Conservation (phyloP, 1,140 invertebrate species). For the Lepidotrigona ventralis region DNA sequence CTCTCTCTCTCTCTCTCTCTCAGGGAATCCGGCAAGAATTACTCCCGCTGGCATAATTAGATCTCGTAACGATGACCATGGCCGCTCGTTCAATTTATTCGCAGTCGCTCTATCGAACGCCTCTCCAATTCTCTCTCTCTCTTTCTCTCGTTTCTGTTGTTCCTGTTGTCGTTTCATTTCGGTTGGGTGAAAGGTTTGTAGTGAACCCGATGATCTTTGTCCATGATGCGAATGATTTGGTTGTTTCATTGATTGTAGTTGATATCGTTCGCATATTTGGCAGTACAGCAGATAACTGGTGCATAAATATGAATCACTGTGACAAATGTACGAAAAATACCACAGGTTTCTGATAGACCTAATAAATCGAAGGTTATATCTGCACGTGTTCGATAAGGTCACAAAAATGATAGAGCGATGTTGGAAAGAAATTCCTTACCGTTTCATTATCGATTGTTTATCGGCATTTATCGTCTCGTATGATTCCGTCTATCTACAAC, state of each 20-base stretch:
- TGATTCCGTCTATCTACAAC: constrained; percentile 11
- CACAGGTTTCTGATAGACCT: constrained; percentile 8
- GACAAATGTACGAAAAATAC: neutral
- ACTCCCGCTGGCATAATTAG: constrained; percentile 37
- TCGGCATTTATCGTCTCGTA: constrained; percentile 30
- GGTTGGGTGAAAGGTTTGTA: neutral
- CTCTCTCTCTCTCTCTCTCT: too few species aligned
- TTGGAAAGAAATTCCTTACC: constrained; percentile 14
- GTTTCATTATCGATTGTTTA: constrained; percentile 45
- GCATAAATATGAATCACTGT: constrained; percentile 16
- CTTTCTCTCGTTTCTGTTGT: neutral
- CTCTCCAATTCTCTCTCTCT: neutral
- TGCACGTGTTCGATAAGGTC: constrained; percentile 38
- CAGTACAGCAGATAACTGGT: too few species aligned
- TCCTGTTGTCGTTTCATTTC: neutral
- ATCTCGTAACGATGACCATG: constrained; percentile 38
- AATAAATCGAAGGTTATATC: constrained; percentile 29
- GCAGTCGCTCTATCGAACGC: neutral
- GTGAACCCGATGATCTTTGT: neutral
- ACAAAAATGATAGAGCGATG: constrained; percentile 14
- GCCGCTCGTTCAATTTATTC: constrained; percentile 37
- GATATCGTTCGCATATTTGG: neutral
- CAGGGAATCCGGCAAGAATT: constrained; percentile 47
- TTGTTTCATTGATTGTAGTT: neutral
- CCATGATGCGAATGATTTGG: neutral